Evolutionary conservation across 2,797 vertebrate species (phyloP).

Genomic region (Chanos chanos): DNA sequence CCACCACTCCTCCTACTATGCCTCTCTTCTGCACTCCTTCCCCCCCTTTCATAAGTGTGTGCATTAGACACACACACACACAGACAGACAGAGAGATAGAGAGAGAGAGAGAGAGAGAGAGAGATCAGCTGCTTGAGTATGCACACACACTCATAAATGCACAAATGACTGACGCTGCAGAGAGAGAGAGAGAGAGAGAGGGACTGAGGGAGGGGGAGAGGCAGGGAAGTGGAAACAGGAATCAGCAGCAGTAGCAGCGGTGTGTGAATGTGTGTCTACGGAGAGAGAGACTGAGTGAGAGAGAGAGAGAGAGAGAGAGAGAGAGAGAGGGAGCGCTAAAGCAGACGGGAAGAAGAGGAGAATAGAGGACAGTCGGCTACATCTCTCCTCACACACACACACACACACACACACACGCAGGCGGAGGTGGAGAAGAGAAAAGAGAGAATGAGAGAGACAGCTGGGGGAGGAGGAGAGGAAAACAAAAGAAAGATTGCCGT

Average conservation of each 20-base stretch:
- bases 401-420: no score
- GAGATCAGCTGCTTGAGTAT: conserved; percentile 13
- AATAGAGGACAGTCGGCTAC: conserved; percentile 42
- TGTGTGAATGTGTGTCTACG: conserved; percentile 23
- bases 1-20: conserved; percentile 15
- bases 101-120: conserved; percentile 13
- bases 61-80: conserved; percentile 37
- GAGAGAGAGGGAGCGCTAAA: conserved; percentile 2
- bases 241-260: conserved; percentile 39
- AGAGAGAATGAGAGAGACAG: conserved; percentile 43
- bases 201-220: conserved; percentile 17
- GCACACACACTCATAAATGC: conserved; percentile 57
- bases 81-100: conserved; percentile 15
- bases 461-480: conserved; percentile 62
- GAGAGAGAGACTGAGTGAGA: background rate
- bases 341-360: conserved; percentile 46
- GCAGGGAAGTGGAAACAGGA: conserved; percentile 32
- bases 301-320: conserved; percentile 14
- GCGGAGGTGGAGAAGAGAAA: conserved; percentile 65
- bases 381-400: conserved; percentile 51
- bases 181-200: conserved; percentile 1
- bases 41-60: conserved; percentile 34
- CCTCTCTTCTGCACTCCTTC: conserved; percentile 1
- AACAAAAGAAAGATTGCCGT: conserved; percentile 69
- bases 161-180: conserved; percentile 66